Conservation (phyloP, 2,888 invertebrate genomes). For the Isotomurus palustris region DNA sequence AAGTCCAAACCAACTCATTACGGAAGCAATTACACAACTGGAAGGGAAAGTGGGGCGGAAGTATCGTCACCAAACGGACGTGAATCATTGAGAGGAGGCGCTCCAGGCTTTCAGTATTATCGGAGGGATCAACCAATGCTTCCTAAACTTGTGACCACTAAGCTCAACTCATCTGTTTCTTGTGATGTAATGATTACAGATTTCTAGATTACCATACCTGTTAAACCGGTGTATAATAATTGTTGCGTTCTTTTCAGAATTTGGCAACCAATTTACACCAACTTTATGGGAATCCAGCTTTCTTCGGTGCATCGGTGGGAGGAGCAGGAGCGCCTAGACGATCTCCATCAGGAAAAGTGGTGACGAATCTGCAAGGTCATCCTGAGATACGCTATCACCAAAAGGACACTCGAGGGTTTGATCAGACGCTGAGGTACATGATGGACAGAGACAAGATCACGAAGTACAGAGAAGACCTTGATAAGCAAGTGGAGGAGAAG, state of each 20-base stretch:
- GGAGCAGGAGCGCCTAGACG: constrained; percentile 28
- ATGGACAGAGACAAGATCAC: constrained; percentile 30
- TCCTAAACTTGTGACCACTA: constrained; percentile 18
- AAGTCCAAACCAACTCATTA: no score
- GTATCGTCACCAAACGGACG: no score
- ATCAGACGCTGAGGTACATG: constrained; percentile 34
- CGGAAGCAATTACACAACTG: no score
- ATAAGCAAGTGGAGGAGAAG: constrained; percentile 30
- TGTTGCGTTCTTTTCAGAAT: background rate
- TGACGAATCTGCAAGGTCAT: constrained; percentile 30
- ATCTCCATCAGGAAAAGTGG: constrained; percentile 27
- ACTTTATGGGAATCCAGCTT: constrained; percentile 14
- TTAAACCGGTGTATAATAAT: background rate
- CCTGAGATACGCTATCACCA: constrained; percentile 38
- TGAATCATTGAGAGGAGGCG: no score
- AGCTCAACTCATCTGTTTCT: constrained; percentile 19
- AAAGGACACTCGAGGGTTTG: constrained; percentile 36
- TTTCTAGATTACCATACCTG: background rate
- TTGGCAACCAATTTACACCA: background rate
- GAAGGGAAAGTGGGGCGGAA: no score
- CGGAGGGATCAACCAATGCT: constrained; percentile 19
- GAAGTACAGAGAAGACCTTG: constrained; percentile 33
- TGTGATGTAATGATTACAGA: constrained; percentile 24
- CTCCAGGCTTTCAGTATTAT: background rate
- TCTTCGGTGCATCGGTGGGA: constrained; percentile 20